Evolutionary conservation across 1,140 invertebrate genomes (phyloP).

Genomic region (Spodoptera frugiperda): DNA sequence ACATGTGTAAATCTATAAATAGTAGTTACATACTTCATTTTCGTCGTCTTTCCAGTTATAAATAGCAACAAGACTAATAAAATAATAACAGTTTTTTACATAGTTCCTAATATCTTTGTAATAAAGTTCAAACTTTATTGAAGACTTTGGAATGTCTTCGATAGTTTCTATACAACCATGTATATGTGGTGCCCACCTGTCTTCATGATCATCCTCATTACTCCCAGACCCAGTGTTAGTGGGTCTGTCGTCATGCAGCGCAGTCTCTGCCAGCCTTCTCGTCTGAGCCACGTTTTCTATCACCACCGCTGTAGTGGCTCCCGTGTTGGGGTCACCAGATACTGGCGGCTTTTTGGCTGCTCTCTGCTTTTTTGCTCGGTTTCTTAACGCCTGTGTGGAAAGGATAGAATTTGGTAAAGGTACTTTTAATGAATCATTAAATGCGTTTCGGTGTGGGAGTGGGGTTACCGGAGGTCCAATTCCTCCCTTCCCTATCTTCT

Average conservation of each 20-base stretch:
- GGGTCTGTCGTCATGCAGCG: constrained; percentile 90
- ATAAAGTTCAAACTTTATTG: too few species aligned
- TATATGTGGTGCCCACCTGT: constrained; percentile 63
- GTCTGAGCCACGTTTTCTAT: constrained; percentile 96
- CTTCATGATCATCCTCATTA: constrained; percentile 94
- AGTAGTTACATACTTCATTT: too few species aligned
- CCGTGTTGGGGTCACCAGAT: constrained; percentile 89
- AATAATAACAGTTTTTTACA: too few species aligned
- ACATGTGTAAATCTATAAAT: too few species aligned
- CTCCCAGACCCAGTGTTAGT: constrained; percentile 97
- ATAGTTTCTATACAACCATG: background rate
- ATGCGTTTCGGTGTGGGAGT: too few species aligned
- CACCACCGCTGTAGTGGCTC: constrained; percentile 92
- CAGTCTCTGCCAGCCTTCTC: constrained; percentile 92
- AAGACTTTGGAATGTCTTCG: too few species aligned
- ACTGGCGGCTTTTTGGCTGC: constrained; percentile 91
- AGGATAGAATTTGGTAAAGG: background rate
- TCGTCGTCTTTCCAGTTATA: too few species aligned
- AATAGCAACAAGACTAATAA: too few species aligned
- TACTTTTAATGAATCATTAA: background rate
- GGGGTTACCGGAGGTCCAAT: too few species aligned
- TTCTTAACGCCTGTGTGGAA: constrained; percentile 87
- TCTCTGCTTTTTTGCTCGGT: constrained; percentile 92
- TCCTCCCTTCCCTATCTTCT: too few species aligned
- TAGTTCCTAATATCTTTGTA: too few species aligned